Conservation (phyloP, 1,140 invertebrate species). For the Stenopsyche tienmushanensis region DNA sequence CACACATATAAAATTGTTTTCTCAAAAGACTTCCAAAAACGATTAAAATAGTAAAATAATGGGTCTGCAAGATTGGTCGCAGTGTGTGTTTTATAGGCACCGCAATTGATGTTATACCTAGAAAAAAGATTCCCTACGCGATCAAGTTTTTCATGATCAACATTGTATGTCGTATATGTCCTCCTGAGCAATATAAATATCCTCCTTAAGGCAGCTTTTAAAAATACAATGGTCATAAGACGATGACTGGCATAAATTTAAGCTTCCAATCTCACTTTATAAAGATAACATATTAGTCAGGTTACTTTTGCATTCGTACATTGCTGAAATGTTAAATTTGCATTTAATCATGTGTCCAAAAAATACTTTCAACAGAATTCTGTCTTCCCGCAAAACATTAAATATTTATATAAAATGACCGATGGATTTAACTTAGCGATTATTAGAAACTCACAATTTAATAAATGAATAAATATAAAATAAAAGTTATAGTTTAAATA, state of each 20-base stretch:
- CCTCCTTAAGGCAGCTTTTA: conserved; percentile 24
- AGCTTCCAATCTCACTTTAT: conserved; percentile 35
- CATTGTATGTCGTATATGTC: conserved; percentile 2
- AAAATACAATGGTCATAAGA: conserved; percentile 20
- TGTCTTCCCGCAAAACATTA: conserved; percentile 22
- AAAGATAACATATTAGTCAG: conserved; percentile 38
- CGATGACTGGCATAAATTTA: conserved; percentile 13
- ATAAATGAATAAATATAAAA: no score
- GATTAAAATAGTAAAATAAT: conserved; percentile 39
- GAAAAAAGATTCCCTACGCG: conserved; percentile 35
- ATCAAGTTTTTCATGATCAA: conserved; percentile 8
- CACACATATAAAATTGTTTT: conserved; percentile 26
- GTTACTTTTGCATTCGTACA: conserved; percentile 37
- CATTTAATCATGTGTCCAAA: conserved; percentile 38
- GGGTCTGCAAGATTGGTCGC: conserved; percentile 14
- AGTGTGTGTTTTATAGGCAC: conserved; percentile 26
- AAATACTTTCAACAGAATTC: conserved; percentile 23
- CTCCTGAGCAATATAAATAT: conserved; percentile 15
- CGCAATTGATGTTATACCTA: conserved; percentile 27
- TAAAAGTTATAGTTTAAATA: no score
- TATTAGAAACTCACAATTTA: no score
- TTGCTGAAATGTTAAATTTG: conserved; percentile 41
- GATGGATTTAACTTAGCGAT: not conserved
- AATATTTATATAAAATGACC: not conserved
- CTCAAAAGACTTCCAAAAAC: conserved; percentile 34